Evolutionary conservation across 2,888 invertebrate genomes (phyloP).

Genomic region (Dugesia japonica): DNA sequence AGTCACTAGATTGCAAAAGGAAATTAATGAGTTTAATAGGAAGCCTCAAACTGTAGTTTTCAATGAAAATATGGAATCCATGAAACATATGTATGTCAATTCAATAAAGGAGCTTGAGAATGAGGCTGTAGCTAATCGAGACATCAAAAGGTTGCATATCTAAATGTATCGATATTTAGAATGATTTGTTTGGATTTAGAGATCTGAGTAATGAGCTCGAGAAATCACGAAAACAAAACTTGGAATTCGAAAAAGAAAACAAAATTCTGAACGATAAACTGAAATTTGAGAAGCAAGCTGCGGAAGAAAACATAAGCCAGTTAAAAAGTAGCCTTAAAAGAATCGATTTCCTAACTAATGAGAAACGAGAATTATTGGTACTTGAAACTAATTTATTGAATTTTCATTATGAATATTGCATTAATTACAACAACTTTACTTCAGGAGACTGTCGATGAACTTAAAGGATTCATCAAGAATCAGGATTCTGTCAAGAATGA

Average conservation of each 20-base stretch:
- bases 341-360: background rate
- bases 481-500: background rate
- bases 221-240: background rate
- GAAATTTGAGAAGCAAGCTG: background rate
- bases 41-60: background rate
- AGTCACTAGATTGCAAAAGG: background rate
- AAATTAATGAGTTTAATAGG: background rate
- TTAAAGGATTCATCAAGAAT: background rate
- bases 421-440: too few relatives aligned
- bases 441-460: background rate
- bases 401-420: too few relatives aligned
- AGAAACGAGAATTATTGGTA: background rate
- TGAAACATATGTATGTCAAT: background rate
- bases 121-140: background rate
- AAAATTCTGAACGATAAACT: background rate
- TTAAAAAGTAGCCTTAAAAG: background rate
- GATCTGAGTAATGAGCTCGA: background rate
- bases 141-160: background rate
- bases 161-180: background rate
- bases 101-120: background rate
- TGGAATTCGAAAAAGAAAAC: background rate
- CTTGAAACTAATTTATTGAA: too few relatives aligned
- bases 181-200: background rate
- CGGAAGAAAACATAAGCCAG: background rate
- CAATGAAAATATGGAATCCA: background rate